Evolutionary conservation across 2,113 vertebrate genomes (phyloP), one percentile per base, ranked within the genome.

Genomic region (Marcusenius ussheri): DNA sequence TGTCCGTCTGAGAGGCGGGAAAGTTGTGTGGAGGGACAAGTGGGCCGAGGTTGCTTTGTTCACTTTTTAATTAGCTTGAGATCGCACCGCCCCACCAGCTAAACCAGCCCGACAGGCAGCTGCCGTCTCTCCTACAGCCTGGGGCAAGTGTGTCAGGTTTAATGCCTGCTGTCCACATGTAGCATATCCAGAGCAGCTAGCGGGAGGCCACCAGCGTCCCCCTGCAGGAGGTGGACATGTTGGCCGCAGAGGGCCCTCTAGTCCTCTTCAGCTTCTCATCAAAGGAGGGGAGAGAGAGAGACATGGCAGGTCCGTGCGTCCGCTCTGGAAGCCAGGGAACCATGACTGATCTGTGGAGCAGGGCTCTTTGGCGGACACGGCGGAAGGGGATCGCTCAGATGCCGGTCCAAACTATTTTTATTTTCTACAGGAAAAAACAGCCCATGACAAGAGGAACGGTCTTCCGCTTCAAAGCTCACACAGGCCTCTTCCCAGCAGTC

Each of bases 1-100:
- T 93, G 93, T 91, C 92, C 91, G 89, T 88, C 93, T 90, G 91
- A 86, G 62, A 95, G 93, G 94, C 93, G 91, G 74, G 77, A 86
- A 89, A 90, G 90, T 90, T 49, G 53, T 88, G 89, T n/a, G 50
- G 89, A 87, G 83, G 46, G 84, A 83, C 92, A 91, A 90, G 91
- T 80, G 89, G 83, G 89, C 83, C 90, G 90, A 90, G 83, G 58
- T n/a, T 83, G 90, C 74, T 92, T 91, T 94, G 89, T 91, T 92
- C 88, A 58, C 88, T 56, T 93, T 94, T 91, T 93, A 93, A 93
- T 91, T 93, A 91, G 88, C 89, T 24, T 90, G 90, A 90, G 90
- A 90, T n/a, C 11, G 3, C 83, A 27, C 46, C 42, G 21, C 1
- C 42, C 46, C n/a, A 7, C 46, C 83, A 47, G 83, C 83, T 49